Evolutionary conservation across 2,888 invertebrate species (phyloP), one percentile per base, ranked within the genome.

Genomic region (Cylloceria caligata): DNA sequence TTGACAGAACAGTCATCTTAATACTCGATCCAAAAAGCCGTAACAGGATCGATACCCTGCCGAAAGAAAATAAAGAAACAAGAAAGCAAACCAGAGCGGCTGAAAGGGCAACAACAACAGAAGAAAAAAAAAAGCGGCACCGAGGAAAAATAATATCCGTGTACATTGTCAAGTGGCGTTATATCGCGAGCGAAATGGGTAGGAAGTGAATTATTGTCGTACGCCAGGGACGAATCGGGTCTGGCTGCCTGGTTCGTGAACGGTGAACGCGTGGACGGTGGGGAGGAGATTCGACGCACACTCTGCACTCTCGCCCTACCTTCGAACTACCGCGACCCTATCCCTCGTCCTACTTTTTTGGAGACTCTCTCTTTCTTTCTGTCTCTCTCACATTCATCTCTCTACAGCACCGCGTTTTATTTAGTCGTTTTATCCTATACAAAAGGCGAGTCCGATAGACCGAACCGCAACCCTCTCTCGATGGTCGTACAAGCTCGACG

Each of bases 171-270:
- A 86, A 88, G 88, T 88, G 88, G 86, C 87, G 86, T 88, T 88
- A 85, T 89, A 89, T 90, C 87, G 89, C 85, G 85, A 86, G 87
- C 89, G 87, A 90, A 91, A 91, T 90, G 90, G 90, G 84, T 88
- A 86, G 89, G 89, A 90, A 90, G 90, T 90, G 90, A 90, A 90
- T 90, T 90, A 90, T 90, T 89, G 87, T 85, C 85, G 85, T 86
- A 86, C 69, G 64, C 71, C 71, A 75, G 79, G 82, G 88, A 88
- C 87, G 89, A 88, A 88, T 87, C 85, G 87, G 75, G 82, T 82
- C 79, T 79, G 75, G 69, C 57, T 79, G 76, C 76, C 49, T 57
- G 68, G 65, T 27, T 34, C 67, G 49, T 19, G 34, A 57, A 34
- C 19, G 42, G 69, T 55, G 71, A 45, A 47, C 45, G 45, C 60